These are phyloP conservation scores for Pararge aegeria DNA, from an alignment of 1,140 invertebrate species.

Conservation along the genomic window DNA sequence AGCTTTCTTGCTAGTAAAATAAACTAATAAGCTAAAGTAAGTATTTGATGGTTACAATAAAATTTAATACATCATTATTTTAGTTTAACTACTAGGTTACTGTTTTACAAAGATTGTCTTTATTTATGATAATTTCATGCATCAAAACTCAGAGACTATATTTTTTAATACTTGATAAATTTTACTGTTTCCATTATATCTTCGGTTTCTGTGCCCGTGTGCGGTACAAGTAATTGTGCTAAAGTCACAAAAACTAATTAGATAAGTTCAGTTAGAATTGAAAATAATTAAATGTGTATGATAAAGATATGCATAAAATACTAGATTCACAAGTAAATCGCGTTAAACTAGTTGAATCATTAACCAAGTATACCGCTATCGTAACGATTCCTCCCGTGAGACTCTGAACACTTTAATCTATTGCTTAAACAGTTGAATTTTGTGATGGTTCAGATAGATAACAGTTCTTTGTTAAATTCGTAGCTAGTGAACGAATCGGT, in stretches of 20 bases:
- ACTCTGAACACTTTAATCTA: conserved; percentile 18
- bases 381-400: conserved; percentile 18
- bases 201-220: too few relatives aligned
- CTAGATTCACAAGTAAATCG: conserved; percentile 14
- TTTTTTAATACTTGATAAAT: too few relatives aligned
- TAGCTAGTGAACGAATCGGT: conserved; percentile 20
- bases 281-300: conserved; percentile 2
- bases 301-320: conserved; percentile 11
- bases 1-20: background rate
- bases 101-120: too few relatives aligned
- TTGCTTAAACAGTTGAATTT: conserved; percentile 22
- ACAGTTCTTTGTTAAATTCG: conserved; percentile 26
- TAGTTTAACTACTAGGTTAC: too few relatives aligned
- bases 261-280: background rate
- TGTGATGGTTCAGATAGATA: conserved; percentile 23
- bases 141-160: too few relatives aligned
- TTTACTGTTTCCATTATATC: too few relatives aligned
- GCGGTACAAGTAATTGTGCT: too few relatives aligned
- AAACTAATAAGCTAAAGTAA: background rate
- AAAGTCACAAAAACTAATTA: too few relatives aligned
- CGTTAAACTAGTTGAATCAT: conserved; percentile 15
- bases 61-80: too few relatives aligned
- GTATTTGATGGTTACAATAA: too few relatives aligned
- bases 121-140: too few relatives aligned
- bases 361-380: conserved; percentile 20